Evolutionary conservation across 53 echinoderm and acorn worm species (phyloP), one percentile per base, ranked within the genome.

Genomic region (Patiria pectinifera): DNA sequence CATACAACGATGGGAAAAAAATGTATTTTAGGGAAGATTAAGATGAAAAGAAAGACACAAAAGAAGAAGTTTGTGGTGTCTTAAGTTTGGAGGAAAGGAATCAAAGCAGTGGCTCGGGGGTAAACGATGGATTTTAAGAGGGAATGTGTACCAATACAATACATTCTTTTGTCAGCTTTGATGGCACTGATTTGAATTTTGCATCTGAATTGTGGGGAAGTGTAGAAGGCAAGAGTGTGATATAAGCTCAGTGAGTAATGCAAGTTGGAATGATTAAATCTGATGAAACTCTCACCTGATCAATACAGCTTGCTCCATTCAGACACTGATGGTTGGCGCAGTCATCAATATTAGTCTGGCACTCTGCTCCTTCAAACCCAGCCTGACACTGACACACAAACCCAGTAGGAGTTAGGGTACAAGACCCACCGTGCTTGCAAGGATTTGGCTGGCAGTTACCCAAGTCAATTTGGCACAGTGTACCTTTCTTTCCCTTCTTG

Each of bases 271-370:
- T 35, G 35, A 69, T 69, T 4, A 11, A 69, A 69, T 2, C 13
- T 3, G 10, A 15, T 69, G 10, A 69, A 45, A 3, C 14, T 66
- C 78, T 77, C 49, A 88, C 88, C 77, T 88, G 88, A 84, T 96
- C 96, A 19, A 94, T 18, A 70, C 96, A 96, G n/a, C 74, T 94
- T n/a, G 94, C 95, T 61, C 92, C 94, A 86, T 96, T 92, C 91
- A 87, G 86, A 77, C 96, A 96, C 11, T 48, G 62, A 75, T 92
- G 79, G 63, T n/a, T 69, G 0, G 21, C 80, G 79, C 96, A 96
- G n/a, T 96, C 95, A 86, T 96, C 91, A 11, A 94, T 72, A 83
- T 96, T 92, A 11, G 14, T 77, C 80, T 92, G 74, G 83, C 96
- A 96, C 5, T 35, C 59, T 8, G 24, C 72, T 16, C 96, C 96